Base-by-base conservation (phyloP, 1,140 invertebrate species). In the Globodera ellingtonae region DNA sequence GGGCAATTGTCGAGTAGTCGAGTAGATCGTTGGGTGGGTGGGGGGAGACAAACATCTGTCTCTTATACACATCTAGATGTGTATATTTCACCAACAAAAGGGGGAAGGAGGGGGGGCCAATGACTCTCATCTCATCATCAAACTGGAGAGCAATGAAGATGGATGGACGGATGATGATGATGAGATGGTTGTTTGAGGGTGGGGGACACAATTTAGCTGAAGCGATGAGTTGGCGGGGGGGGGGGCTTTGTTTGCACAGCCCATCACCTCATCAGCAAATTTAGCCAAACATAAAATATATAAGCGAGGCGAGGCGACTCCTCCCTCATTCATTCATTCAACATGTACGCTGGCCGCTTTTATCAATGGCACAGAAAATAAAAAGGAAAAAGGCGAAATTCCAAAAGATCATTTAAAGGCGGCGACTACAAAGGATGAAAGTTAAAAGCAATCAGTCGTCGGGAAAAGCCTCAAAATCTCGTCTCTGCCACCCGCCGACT, bases 41-140 rank as follows among this genome's bases (percentile, higher is more conserved):
- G 50, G 50, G 50, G 18, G 56, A 15, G 56, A 15, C 10, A 62
- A 62, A 62, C 56, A 62, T n/a, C n/a, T n/a, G n/a, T n/a, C n/a
- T n/a, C n/a, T n/a, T n/a, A n/a, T n/a, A n/a, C n/a, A n/a, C n/a
- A n/a, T n/a, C n/a, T n/a, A n/a, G n/a, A n/a, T n/a, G n/a, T n/a
- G n/a, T n/a, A n/a, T n/a, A n/a, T 62, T 62, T 15, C 56, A 4
- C 56, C 56, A 62, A 62, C 56, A 62, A 62, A 62, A 62, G 56
- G 56, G 56, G 52, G 56, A 18, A 62, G 56, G 15, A n/a, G 56
- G 56, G 56, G 56, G 56, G 56, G 13, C 18, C 56, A 62, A 62
- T 62, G 56, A 62, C 56, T 62, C 56, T 62, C 56, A 62, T 62
- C 56, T 62, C 56, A 62, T 62, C 56, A 62, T 62, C 56, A 62